These are phyloP conservation scores for Hoplodrina ambigua DNA, from an alignment of 2,888 invertebrate genomes.

Conservation along the genomic window DNA sequence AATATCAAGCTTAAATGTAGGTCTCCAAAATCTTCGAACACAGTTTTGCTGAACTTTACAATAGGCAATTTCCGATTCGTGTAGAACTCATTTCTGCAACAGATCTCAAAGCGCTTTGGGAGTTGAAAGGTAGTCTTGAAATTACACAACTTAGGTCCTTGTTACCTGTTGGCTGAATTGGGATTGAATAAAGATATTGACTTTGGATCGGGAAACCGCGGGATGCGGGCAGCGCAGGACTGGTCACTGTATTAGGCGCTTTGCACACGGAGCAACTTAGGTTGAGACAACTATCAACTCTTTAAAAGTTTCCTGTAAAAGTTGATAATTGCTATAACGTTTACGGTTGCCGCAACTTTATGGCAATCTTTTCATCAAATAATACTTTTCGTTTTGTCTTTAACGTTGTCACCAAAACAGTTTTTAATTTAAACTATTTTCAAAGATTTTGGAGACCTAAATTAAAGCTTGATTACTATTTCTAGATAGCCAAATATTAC, in stretches of 20 bases:
- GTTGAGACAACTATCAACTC: too few relatives aligned
- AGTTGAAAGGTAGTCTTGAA: conserved; percentile 33
- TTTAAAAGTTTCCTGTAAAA: too few relatives aligned
- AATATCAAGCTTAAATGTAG: too few relatives aligned
- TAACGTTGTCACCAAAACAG: too few relatives aligned
- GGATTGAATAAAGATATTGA: conserved; percentile 11
- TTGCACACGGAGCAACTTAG: too few relatives aligned
- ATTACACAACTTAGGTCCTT: conserved; percentile 8
- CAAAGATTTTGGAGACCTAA: conserved; percentile 42
- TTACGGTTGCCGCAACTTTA: too few relatives aligned
- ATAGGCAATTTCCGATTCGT: conserved; percentile 64
- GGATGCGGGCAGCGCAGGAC: too few relatives aligned
- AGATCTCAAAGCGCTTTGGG: conserved; percentile 42
- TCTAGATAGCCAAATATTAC: conserved; percentile 21
- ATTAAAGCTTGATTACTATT: conserved; percentile 48
- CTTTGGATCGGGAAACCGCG: neutral
- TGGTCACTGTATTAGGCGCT: too few relatives aligned
- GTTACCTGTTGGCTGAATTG: conserved; percentile 11
- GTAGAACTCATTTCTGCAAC: conserved; percentile 58
- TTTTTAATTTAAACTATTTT: conserved; percentile 44
- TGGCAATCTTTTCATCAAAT: too few relatives aligned
- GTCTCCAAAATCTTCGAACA: too few relatives aligned
- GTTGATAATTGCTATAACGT: too few relatives aligned
- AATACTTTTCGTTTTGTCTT: too few relatives aligned
- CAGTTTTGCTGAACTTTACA: conserved; percentile 44